Evolutionary conservation across 2,113 vertebrate species (phyloP).

Genomic region (Podarcis raffonei): DNA sequence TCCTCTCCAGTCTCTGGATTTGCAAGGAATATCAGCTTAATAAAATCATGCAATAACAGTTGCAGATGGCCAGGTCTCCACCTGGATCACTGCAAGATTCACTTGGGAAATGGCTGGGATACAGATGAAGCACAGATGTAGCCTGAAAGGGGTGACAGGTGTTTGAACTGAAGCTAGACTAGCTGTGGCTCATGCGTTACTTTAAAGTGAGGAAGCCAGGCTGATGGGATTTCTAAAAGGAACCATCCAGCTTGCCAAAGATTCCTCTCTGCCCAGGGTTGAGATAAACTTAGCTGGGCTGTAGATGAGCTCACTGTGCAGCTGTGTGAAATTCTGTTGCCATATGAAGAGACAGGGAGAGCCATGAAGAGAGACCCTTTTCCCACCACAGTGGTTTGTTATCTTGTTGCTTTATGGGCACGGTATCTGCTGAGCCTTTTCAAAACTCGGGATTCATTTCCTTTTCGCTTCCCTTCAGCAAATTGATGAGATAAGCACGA

Average conservation of each 20-base stretch:
- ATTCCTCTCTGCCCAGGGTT: constrained; percentile 23
- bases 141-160: background rate
- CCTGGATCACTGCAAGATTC: background rate
- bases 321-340: constrained; percentile 63
- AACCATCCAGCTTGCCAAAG: constrained; percentile 21
- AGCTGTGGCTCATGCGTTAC: constrained; percentile 21
- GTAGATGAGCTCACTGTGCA: constrained; percentile 59
- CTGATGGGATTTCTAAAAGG: constrained; percentile 28
- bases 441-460: constrained; percentile 45
- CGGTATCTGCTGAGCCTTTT: constrained; percentile 43
- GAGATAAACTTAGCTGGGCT: constrained; percentile 14
- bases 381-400: constrained; percentile 47
- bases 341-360: constrained; percentile 32
- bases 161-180: background rate
- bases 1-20: background rate
- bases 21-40: background rate
- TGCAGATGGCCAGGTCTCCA: background rate
- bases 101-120: background rate
- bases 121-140: background rate
- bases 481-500: constrained; percentile 7
- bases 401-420: constrained; percentile 50
- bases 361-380: constrained; percentile 40
- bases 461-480: constrained; percentile 27
- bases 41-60: background rate
- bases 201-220: background rate